Percentiles rank a stretch among this genome's conserved stretches.
Conservation (phyloP, 2,888 invertebrate species). For the Meteorus colon region DNA sequence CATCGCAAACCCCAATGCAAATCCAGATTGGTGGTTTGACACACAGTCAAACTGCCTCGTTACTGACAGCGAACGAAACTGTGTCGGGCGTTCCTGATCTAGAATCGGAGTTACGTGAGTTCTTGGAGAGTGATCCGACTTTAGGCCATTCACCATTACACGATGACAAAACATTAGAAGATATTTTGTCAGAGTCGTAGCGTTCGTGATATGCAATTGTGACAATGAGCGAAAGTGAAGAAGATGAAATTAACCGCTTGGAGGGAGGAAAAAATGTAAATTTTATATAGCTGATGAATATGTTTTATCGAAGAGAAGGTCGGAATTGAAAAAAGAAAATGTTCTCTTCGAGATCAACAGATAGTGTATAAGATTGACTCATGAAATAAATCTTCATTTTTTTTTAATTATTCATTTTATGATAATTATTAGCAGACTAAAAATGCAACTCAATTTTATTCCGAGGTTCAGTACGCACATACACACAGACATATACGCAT, state of each 20-base stretch:
- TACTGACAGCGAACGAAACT: slow-evolving; percentile 50
- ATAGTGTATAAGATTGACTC: background rate
- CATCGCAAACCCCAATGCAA: slow-evolving; percentile 64
- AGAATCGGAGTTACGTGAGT: slow-evolving; percentile 82
- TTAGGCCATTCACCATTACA: slow-evolving; percentile 74
- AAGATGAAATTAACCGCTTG: background rate
- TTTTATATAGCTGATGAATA: slow-evolving; percentile 2
- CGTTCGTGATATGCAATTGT: slow-evolving; percentile 17
- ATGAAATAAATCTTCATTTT: background rate
- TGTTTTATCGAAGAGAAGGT: background rate
- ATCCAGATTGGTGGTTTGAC: slow-evolving; percentile 63
- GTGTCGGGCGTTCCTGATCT: slow-evolving; percentile 75
- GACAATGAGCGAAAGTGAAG: background rate
- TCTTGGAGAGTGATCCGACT: slow-evolving; percentile 80
- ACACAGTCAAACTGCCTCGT: slow-evolving; percentile 60
- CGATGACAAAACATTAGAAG: slow-evolving; percentile 71
- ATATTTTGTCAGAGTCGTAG: slow-evolving; percentile 71
- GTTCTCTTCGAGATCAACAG: background rate
- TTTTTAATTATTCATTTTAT: background rate
- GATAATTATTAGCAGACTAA: background rate
- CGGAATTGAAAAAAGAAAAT: background rate
- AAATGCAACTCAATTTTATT: background rate
- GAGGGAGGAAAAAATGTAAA: background rate
- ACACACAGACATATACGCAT: too few species aligned
- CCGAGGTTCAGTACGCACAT: too few species aligned